A percentile compares a stretch with the other conserved stretches of the same genome.
Evolutionary conservation across 2,113 vertebrate species (phyloP).

Genomic region (Notechis scutatus): DNA sequence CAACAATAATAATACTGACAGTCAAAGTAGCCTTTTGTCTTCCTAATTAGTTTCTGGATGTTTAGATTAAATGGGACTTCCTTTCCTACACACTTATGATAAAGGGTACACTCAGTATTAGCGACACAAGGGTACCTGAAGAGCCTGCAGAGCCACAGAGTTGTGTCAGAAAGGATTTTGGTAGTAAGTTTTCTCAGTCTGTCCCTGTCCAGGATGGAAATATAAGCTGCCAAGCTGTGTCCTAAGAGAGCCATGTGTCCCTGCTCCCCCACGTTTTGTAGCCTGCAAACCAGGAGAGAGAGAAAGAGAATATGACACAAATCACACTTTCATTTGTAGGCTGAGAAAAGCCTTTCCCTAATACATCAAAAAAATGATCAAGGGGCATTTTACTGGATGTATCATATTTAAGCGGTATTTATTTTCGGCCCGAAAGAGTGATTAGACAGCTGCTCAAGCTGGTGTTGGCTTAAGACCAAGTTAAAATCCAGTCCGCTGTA

Average conservation of each 20-base stretch:
- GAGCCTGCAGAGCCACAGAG: slow-evolving; percentile 93
- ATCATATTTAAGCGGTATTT: not conserved
- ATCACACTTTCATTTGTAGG: not conserved
- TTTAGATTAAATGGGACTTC: not conserved
- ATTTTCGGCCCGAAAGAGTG: not conserved
- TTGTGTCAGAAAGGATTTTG: slow-evolving; percentile 92
- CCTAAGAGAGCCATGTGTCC: slow-evolving; percentile 93
- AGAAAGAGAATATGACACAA: not conserved
- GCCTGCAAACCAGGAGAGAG: slow-evolving; percentile 66
- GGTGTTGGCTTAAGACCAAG: not conserved
- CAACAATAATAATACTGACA: not conserved
- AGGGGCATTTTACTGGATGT: not conserved
- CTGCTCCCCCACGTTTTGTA: slow-evolving; percentile 88
- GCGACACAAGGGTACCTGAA: slow-evolving; percentile 74
- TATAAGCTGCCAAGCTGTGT: slow-evolving; percentile 93
- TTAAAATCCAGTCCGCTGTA: not conserved
- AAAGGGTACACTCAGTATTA: not conserved
- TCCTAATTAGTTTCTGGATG: not conserved
- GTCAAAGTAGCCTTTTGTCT: not conserved
- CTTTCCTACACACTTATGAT: not conserved
- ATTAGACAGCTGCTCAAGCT: not conserved
- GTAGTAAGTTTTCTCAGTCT: slow-evolving; percentile 88
- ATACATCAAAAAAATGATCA: not conserved
- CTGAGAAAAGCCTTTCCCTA: not conserved
- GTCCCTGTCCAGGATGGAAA: slow-evolving; percentile 88